These are phyloP conservation scores for Hybognathus amarus DNA, from an alignment of 2,797 vertebrate genomes.

Conservation along the genomic window DNA sequence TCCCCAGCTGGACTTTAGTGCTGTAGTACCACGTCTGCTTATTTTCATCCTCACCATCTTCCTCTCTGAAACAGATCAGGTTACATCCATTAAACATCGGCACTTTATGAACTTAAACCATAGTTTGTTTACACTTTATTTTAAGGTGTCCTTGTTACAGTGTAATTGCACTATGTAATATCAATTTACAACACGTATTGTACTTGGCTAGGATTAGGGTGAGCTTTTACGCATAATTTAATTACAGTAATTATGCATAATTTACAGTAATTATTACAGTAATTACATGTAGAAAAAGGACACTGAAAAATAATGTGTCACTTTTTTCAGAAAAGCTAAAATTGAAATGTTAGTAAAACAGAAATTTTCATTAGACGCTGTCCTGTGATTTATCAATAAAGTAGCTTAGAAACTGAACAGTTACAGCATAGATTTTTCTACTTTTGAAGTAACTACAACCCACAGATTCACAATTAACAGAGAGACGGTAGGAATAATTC, in stretches of 20 bases:
- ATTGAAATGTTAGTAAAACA: too few relatives aligned
- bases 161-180: not conserved
- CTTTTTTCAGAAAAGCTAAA: too few relatives aligned
- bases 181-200: not conserved
- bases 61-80: slow-evolving; percentile 79
- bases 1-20: slow-evolving; percentile 91
- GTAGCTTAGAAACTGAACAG: too few relatives aligned
- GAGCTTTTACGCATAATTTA: not conserved
- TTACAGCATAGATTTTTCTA: too few relatives aligned
- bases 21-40: slow-evolving; percentile 98
- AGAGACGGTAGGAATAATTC: too few relatives aligned
- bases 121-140: not conserved
- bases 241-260: not conserved
- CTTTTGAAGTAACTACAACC: too few relatives aligned
- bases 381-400: too few relatives aligned
- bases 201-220: not conserved
- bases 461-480: too few relatives aligned
- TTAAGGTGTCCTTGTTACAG: not conserved
- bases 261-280: not conserved
- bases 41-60: slow-evolving; percentile 83
- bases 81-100: not conserved
- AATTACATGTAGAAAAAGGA: too few relatives aligned
- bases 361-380: too few relatives aligned
- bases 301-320: too few relatives aligned
- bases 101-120: not conserved